Evolutionary conservation across 2,113 vertebrate species (phyloP).

Genomic region (Cygnus atratus): DNA sequence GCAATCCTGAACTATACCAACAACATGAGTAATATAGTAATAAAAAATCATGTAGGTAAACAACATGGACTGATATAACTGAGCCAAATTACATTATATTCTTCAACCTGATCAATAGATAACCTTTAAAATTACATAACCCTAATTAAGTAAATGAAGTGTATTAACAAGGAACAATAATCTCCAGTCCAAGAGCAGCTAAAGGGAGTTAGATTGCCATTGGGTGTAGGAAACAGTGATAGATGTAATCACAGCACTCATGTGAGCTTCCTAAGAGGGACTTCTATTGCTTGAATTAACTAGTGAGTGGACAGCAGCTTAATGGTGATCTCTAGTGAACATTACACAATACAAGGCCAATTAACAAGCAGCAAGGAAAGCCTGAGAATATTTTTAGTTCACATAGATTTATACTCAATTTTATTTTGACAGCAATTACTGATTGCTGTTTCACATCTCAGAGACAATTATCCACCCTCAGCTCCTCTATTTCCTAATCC

Average conservation of each 20-base stretch:
- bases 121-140: background rate
- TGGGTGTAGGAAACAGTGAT: background rate
- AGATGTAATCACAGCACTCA: background rate
- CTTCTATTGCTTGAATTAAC: background rate
- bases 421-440: background rate
- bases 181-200: background rate
- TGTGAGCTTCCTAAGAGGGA: background rate
- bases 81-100: background rate
- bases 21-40: background rate
- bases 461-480: background rate
- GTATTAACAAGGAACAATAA: background rate
- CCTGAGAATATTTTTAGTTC: background rate
- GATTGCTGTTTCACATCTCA: background rate
- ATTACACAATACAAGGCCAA: background rate
- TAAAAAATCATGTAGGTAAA: background rate
- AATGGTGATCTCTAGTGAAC: background rate
- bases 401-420: background rate
- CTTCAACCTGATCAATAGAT: background rate
- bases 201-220: background rate
- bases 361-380: background rate
- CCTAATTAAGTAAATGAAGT: background rate
- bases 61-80: background rate
- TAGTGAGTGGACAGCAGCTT: background rate
- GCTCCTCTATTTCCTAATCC: background rate
- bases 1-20: background rate